Evolutionary conservation across 2,888 invertebrate species (phyloP).

Genomic region (Pseudolycoriella hygida): DNA sequence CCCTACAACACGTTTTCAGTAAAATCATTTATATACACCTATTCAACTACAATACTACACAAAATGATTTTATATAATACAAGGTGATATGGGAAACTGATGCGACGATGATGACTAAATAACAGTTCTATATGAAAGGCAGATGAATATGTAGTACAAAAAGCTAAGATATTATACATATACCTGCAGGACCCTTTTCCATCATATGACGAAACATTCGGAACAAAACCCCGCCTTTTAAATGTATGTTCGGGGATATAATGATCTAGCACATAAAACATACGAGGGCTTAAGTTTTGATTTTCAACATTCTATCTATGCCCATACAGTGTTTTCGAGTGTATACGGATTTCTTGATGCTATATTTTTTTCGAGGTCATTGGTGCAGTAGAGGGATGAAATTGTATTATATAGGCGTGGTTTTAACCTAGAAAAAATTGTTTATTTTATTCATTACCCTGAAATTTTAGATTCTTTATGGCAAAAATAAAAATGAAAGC

Average conservation of each 20-base stretch:
- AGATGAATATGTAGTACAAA: not conserved
- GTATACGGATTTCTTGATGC: too few species aligned
- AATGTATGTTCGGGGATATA: too few species aligned
- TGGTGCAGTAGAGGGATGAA: constrained; percentile 3
- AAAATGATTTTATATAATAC: not conserved
- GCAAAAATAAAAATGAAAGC: too few species aligned
- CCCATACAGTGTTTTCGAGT: not conserved
- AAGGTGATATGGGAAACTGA: not conserved
- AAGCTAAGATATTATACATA: not conserved
- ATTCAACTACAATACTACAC: not conserved
- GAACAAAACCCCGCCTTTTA: constrained; percentile 2
- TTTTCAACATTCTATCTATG: not conserved
- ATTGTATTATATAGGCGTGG: constrained; percentile 1
- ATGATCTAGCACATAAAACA: not conserved
- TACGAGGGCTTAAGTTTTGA: constrained; percentile 1
- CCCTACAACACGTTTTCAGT: not conserved
- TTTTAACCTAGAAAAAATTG: not conserved
- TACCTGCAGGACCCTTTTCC: not conserved
- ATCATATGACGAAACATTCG: not conserved
- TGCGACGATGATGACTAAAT: not conserved
- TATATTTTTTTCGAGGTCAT: constrained; percentile 3
- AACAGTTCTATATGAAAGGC: not conserved
- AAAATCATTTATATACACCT: not conserved
- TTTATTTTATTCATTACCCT: too few species aligned
- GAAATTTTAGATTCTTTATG: too few species aligned